phyloP scores from a whole-genome alignment of 2,797 vertebrate species.

The Acipenser ruthenus region DNA sequence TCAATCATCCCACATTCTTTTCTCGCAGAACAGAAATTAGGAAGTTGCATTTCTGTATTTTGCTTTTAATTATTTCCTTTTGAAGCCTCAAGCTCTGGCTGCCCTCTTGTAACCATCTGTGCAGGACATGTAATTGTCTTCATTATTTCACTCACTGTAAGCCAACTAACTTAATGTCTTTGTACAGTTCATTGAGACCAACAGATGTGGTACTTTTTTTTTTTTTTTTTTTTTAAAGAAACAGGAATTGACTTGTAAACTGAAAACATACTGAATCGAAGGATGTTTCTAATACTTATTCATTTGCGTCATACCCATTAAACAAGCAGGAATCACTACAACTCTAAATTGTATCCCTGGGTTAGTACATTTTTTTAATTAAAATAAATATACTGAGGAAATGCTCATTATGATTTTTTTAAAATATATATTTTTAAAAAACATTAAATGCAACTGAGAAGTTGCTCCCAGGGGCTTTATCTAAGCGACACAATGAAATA shows the following conservation, averaged over 20 bases:
- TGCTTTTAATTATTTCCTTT: conserved; percentile 57
- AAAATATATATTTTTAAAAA: too few species aligned
- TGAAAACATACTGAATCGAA: conserved; percentile 52
- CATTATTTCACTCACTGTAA: conserved; percentile 21
- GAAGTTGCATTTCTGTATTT: conserved; percentile 42
- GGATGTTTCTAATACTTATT: conserved; percentile 42
- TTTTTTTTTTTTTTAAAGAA: conserved; percentile 42
- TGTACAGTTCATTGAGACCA: conserved; percentile 21
- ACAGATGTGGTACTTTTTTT: conserved; percentile 35
- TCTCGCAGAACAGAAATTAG: conserved; percentile 35
- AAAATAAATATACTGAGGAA: too few species aligned
- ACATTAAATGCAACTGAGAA: too few species aligned
- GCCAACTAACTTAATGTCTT: conserved; percentile 14
- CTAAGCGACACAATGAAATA: too few species aligned
- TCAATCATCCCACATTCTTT: conserved; percentile 52
- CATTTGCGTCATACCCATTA: conserved; percentile 57
- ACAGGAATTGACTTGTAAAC: conserved; percentile 38
- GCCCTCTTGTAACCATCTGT: conserved; percentile 15
- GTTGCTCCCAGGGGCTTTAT: too few species aligned
- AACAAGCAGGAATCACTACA: conserved; percentile 30
- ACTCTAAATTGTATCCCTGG: too few species aligned
- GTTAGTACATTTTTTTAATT: too few species aligned
- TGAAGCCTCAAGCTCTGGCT: conserved; percentile 39
- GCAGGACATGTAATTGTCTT: conserved; percentile 13
- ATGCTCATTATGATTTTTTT: too few species aligned